Conservation (phyloP, 2,113 vertebrate species). For the Baryphthengus martii region DNA sequence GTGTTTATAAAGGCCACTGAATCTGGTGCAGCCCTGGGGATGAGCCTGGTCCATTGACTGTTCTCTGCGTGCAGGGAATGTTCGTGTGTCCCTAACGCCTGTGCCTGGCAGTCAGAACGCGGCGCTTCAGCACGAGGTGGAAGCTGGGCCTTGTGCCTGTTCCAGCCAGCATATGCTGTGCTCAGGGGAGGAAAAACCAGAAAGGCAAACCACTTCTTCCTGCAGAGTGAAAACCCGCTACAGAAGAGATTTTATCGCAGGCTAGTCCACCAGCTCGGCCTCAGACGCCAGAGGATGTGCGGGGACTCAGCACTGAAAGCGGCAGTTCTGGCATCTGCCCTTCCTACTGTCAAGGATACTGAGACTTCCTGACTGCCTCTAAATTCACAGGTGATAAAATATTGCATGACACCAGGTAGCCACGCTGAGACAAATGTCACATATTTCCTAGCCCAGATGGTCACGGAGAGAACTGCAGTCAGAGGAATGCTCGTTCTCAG, state of each 20-base stretch:
- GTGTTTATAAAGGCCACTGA: background rate
- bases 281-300: background rate
- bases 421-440: background rate
- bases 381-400: background rate
- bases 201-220: background rate
- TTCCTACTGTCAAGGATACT: background rate
- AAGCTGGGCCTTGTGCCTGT: background rate
- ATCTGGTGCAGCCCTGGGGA: background rate
- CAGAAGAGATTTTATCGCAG: background rate
- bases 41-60: background rate
- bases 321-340: background rate
- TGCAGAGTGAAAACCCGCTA: background rate
- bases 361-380: background rate
- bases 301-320: background rate
- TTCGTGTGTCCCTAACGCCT: rapidly evolving
- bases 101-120: background rate
- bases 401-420: background rate
- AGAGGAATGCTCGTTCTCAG: too few relatives aligned
- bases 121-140: background rate
- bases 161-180: background rate
- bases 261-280: background rate
- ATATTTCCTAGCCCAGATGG: background rate
- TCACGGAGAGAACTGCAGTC: background rate
- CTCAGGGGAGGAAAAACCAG: too few relatives aligned
- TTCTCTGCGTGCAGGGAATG: background rate